Conservation (phyloP, 2,888 invertebrate genomes). For the Drosophila putrida region DNA sequence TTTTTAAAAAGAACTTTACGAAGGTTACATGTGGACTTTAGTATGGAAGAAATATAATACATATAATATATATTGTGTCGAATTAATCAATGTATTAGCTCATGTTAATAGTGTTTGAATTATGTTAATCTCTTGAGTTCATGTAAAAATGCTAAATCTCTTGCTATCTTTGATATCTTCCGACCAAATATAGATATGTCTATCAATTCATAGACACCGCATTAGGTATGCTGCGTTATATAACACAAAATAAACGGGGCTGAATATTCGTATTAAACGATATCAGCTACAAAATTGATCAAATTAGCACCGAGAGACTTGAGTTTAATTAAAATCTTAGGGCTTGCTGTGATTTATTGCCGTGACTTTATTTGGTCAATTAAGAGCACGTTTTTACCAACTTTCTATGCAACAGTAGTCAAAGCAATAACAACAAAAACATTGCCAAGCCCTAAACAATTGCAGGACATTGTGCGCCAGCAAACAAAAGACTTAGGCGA, state of each 20-base stretch:
- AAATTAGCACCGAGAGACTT: slow-evolving; percentile 16
- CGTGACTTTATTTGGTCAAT: slow-evolving; percentile 29
- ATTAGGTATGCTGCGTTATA: slow-evolving; percentile 15
- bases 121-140: slow-evolving; percentile 13
- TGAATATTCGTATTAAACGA: slow-evolving; percentile 13
- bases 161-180: slow-evolving; percentile 16
- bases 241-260: slow-evolving; percentile 4
- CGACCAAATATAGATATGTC: slow-evolving; percentile 9
- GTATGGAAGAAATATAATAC: too few species aligned
- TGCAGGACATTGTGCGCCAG: slow-evolving; percentile 35
- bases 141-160: slow-evolving; percentile 8
- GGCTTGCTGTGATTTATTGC: slow-evolving; percentile 12
- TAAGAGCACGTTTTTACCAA: slow-evolving; percentile 23
- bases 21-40: too few species aligned
- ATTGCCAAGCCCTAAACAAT: slow-evolving; percentile 18
- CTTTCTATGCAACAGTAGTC: slow-evolving; percentile 32
- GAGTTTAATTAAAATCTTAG: slow-evolving; percentile 8
- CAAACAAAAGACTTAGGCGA: slow-evolving; percentile 54
- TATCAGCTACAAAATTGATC: slow-evolving; percentile 15
- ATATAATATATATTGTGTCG: too few species aligned
- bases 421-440: not conserved
- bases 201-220: slow-evolving; percentile 7
- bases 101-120: not conserved
- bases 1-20: too few species aligned
- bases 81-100: not conserved